Base-by-base conservation (phyloP, 2,797 vertebrate genomes). In the Cheirogaleus major region DNA sequence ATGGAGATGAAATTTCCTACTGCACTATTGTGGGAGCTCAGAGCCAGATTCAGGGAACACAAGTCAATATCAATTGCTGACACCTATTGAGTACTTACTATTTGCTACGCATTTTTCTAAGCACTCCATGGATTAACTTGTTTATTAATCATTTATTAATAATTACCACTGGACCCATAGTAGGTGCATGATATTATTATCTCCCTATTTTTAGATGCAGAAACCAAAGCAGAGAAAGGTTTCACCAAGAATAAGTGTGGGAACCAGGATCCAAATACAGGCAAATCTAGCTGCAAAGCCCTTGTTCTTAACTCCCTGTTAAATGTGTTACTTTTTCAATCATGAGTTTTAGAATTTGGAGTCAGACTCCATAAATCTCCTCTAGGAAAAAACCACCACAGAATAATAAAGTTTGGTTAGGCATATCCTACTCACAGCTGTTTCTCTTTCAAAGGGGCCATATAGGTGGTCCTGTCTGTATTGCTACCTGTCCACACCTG, bases 51-150 rank as follows among this genome's bases (percentile, higher is more conserved):
- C 52, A 75, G 25, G n/a, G 52, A 82, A 84, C 45, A 18, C 59
- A 91, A 63, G 59, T 41, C 67, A 14, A 7, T 52, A 88, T 52
- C 18, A 67, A 35, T 22, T 38, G 41, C 67, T 52, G 50, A 48
- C 12, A 32, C 23, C 27, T 91, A 65, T 41, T 32, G 57, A 70
- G 22, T 4, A 14, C 32, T 93, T 83, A 81, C 59, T 92, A 67
- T 57, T 59, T 82, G 94, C 3, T n/a, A 89, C 69, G 20, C 18
- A 52, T 55, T 92, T 76, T 86, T 38, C 27, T 18, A 61, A 50
- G 61, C 2, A 45, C 7, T 13, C 91, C 15, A 25, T 27, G 25
- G 6, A 48, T 88, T 65, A 63, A n/a, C 35, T 69, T 55, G 76
- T 32, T 38, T 38, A 38, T 38, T 38, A 38, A 45, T 45, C 45